phyloP scores from a whole-genome alignment of 2,888 invertebrate genomes.

The Crocallis elinguaria region DNA sequence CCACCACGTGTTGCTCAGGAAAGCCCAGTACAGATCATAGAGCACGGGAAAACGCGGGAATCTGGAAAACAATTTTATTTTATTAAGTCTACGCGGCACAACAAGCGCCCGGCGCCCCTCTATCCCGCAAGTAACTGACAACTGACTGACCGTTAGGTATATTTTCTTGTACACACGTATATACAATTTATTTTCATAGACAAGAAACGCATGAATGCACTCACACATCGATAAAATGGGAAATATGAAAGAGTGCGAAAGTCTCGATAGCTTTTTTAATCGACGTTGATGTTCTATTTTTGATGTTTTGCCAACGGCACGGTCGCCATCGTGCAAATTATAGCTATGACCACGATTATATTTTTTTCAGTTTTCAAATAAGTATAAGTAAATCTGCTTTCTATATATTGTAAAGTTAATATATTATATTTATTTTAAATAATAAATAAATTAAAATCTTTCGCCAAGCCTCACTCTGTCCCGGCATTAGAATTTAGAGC shows the following conservation, averaged over 20 bases:
- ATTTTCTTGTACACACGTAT: slow-evolving; percentile 69
- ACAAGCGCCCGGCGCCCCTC: slow-evolving; percentile 54
- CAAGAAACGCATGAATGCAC: slow-evolving; percentile 63
- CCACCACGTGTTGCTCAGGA: slow-evolving; percentile 69
- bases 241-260: slow-evolving; percentile 42
- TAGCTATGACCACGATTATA: slow-evolving; percentile 28
- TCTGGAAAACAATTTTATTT: slow-evolving; percentile 60
- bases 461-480: no score
- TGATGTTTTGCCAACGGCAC: slow-evolving; percentile 55
- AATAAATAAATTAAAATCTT: no score
- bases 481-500: no score
- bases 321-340: slow-evolving; percentile 21
- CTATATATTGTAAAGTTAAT: no score
- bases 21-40: slow-evolving; percentile 32
- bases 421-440: no score
- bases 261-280: slow-evolving; percentile 43
- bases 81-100: slow-evolving; percentile 51
- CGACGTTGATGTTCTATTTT: slow-evolving; percentile 53
- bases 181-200: slow-evolving; percentile 80
- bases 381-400: no score
- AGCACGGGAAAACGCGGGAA: slow-evolving; percentile 36
- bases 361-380: no score
- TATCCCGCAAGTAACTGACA: slow-evolving; percentile 73
- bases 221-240: slow-evolving; percentile 39
- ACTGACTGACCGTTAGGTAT: slow-evolving; percentile 75